These are phyloP conservation scores for Chaenocephalus aceratus DNA, from an alignment of 2,113 vertebrate genomes.

Conservation along the genomic window DNA sequence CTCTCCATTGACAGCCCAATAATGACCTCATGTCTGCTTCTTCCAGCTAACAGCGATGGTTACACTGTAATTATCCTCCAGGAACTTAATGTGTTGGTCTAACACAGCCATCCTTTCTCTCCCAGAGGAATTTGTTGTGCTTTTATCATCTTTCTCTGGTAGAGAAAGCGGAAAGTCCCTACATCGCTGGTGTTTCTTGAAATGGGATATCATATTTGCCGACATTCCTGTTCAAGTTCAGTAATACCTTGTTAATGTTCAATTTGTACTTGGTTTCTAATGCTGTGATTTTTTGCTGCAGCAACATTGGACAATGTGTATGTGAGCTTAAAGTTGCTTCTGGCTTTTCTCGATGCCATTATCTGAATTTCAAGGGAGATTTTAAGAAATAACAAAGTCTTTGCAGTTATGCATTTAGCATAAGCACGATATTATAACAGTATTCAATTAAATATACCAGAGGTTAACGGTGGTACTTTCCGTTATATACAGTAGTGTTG, in stretches of 20 bases:
- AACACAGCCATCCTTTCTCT: conserved; percentile 69
- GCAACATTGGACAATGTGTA: not conserved
- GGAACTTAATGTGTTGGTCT: conserved; percentile 78
- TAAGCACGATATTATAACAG: not conserved
- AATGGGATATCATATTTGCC: conserved; percentile 32
- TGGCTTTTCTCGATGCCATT: not conserved
- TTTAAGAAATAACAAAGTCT: not conserved
- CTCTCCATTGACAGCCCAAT: conserved; percentile 71
- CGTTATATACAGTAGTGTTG: not conserved
- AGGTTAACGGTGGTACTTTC: not conserved
- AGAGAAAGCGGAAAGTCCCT: conserved; percentile 54
- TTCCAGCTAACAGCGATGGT: conserved; percentile 71
- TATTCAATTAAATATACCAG: not conserved
- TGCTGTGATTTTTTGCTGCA: not conserved
- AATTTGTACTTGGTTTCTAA: conserved; percentile 47
- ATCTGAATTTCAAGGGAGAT: conserved; percentile 8
- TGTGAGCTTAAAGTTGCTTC: conserved; percentile 2
- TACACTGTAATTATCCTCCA: conserved; percentile 78
- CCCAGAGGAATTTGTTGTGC: conserved; percentile 64
- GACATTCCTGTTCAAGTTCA: conserved; percentile 38
- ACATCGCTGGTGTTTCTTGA: conserved; percentile 39
- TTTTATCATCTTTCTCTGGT: conserved; percentile 64
- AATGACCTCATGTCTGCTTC: conserved; percentile 82
- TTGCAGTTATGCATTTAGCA: not conserved
- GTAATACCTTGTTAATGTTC: conserved; percentile 32